Evolutionary conservation across 2,113 vertebrate species (phyloP), one percentile per base, ranked within the genome.

Genomic region (Morone saxatilis): DNA sequence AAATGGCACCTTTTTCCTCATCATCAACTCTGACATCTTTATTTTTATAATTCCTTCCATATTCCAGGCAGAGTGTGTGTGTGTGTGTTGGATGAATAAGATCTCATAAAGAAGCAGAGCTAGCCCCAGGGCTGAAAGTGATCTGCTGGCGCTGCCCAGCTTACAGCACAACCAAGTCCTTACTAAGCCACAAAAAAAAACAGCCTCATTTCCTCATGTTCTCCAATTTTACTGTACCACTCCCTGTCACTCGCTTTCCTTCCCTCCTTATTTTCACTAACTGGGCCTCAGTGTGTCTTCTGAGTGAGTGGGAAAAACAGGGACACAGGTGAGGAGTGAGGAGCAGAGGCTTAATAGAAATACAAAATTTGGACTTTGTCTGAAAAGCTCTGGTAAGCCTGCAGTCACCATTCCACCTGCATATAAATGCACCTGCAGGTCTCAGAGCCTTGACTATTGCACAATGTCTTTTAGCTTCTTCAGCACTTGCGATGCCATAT

Each of bases 361-460:
- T 31, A 76, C 50, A 82, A 87, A 78, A 77, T 61, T 70, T 71
- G 66, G 86, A 80, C 56, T 81, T 79, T 60, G 60, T 88, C 43
- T 84, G 86, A 77, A 70, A 43, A 82, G 83, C 80, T 72, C 59
- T 71, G 56, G 4, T 38, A 57, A 78, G 84, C 69, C 85, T 93
- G 91, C 87, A 91, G 91, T 84, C 80, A 36, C 65, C 63, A 74
- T 81, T 62, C 67, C 89, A 90, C 87, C 91, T 88, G 92, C 89
- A 93, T 92, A 83, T 88, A 79, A 94, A 93, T 92, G 84, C 63
- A 81, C 85, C 89, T 90, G 80, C 90, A 76, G 78, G 43, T 81
- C 70, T 75, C 47, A 53, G 71, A 78, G 82, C 72, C 54, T 16
- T 51, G 41, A 47, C 36, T 71, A 61, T 85, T 71, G 60, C 61